Percentiles rank a stretch among this genome's conserved stretches.
Evolutionary conservation across 2,113 vertebrate species (phyloP).

Genomic region (Tichodroma muraria): DNA sequence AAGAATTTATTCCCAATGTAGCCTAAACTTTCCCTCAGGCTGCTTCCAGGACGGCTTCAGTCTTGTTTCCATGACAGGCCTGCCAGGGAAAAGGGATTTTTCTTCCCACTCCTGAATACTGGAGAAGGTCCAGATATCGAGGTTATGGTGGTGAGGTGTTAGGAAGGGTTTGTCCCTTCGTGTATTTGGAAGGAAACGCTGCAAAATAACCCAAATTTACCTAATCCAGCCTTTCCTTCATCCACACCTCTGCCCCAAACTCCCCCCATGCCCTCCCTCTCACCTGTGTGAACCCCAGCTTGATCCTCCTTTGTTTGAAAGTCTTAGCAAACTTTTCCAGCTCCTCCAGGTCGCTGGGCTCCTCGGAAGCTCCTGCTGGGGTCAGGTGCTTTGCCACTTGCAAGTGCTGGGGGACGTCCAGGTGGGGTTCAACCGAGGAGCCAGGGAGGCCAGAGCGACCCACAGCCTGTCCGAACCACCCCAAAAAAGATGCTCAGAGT

Average conservation of each 20-base stretch:
- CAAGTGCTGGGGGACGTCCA: constrained; percentile 86
- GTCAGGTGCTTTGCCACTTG: constrained; percentile 86
- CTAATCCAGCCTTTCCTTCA: neutral
- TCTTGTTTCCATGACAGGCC: neutral
- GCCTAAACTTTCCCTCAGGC: neutral
- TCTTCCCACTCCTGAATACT: rapidly evolving
- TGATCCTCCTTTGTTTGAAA: constrained; percentile 97
- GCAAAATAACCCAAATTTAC: neutral
- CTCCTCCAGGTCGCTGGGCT: constrained; percentile 94
- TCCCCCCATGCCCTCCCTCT: neutral
- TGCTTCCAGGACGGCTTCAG: neutral
- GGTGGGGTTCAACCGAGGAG: constrained; percentile 83
- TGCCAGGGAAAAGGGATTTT: neutral
- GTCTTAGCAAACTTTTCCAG: constrained; percentile 97
- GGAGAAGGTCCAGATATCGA: neutral
- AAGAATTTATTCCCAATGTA: neutral
- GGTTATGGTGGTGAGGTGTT: neutral
- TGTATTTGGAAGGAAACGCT: neutral
- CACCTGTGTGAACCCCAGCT: constrained; percentile 97
- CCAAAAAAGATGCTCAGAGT: neutral
- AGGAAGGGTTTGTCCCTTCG: neutral
- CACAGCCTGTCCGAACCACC: constrained; percentile 71
- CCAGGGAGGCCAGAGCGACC: constrained; percentile 83
- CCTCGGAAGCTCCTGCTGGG: constrained; percentile 75
- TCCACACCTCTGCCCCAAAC: neutral